Evolutionary conservation across 2,888 invertebrate species (phyloP), one percentile per base, ranked within the genome.

Genomic region (Petrophora chlorosata): DNA sequence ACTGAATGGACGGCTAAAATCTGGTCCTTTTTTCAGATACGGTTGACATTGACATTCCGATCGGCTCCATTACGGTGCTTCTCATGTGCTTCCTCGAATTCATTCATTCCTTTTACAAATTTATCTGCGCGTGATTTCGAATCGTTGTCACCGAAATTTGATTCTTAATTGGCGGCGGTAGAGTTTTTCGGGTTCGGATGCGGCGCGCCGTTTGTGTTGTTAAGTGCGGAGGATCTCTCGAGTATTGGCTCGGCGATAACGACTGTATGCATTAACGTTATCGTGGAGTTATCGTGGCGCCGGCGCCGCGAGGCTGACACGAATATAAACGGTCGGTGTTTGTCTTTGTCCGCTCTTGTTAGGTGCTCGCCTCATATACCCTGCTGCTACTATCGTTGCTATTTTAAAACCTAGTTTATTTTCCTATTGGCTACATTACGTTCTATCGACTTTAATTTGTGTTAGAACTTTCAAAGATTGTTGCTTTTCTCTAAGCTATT

Each of bases 231-330:
- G 73, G 65, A 57, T 73, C 68, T 52, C 65, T 63, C 56, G 53
- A 52, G 63, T 64, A 65, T 70, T 66, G 61, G 68, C 61, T 70
- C 61, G 54, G 70, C 75, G 86, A 86, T 86, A 86, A 82, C 73
- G 75, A 68, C 68, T 74, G 80, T 75, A 67, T 86, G 88, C 88
- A 89, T 89, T 89, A 89, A 76, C 73, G 81, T 83, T 89, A 89
- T 87, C 87, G 77, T 70, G 57, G 62, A 75, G 80, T 79, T 84
- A 85, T 85, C 85, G 79, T 63, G 75, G 85, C 86, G 87, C 86
- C 86, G 86, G 86, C 87, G 87, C 85, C 84, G 80, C 70, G 63
- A 59, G 65, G 61, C 63, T 67, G 70, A 67, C 71, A 74, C 64
- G 66, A 73, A 79, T 81, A 79, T 76, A 70, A 67, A 78, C 74